Base-by-base conservation (phyloP, 2,888 invertebrate species). In the Hirtodrosophila confusa region DNA sequence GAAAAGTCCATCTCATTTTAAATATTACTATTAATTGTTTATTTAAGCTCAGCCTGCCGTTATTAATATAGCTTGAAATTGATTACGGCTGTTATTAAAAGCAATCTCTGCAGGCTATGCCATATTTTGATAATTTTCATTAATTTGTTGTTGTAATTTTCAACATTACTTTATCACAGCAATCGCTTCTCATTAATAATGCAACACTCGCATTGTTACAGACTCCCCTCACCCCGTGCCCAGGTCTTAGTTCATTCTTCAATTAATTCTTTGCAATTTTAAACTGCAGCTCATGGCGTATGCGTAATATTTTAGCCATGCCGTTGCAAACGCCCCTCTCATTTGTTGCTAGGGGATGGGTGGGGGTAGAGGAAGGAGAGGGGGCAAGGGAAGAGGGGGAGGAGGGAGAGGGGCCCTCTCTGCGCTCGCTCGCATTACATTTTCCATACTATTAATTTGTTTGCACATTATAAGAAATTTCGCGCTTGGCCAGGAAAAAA, bases 361-460 rank as follows among this genome's bases (percentile, higher is more conserved):
- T 24, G 8, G 27, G 29, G 24, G 12, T 24, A 6, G 27, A 24
- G 24, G 8, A 5, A 3, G 8, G 7, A 9, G n/a, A 6, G 24
- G n/a, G 3, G 2, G 10, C 17, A 9, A 33, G 17, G 4, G 9
- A 37, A 57, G 57, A 8, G 31, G 3, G n/a, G 8, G 12, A 7
- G 37, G 9, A 4, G 31, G 36, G n/a, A 6, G 41, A 10, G 7
- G 23, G 33, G 56, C 78, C 49, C 41, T 31, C 23, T 29, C 3
- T 24, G n/a, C 12, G 31, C 43, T 56, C 57, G 50, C 70, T 73
- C 61, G 56, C 62, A 67, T 73, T 86, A 66, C 63, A 86, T 72
- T 83, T 86, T 79, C 69, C 86, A 73, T 83, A 69, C 60, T 75
- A 79, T 83, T 75, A 73, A 80, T 64, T 72, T 70, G 57, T 55